Conservation (phyloP, 2,888 invertebrate species). For the Nymphalis c-album region DNA sequence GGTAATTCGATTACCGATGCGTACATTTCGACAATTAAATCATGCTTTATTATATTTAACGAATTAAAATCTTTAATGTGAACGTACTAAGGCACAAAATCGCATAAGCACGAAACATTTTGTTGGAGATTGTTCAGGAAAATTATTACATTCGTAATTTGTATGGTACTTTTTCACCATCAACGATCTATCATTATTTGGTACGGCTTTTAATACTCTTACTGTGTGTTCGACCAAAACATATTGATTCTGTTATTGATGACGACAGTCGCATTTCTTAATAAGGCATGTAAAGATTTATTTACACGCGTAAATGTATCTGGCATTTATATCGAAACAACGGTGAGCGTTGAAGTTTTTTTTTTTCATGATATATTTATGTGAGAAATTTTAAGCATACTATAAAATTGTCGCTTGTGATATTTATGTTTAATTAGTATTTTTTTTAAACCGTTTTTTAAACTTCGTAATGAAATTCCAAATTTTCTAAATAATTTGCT, state of each 20-base stretch:
- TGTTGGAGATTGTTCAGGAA: conserved; percentile 21
- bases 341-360: neutral
- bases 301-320: neutral
- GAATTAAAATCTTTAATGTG: conserved; percentile 1
- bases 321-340: neutral
- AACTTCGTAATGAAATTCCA: no score
- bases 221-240: conserved; percentile 13
- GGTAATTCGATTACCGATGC: conserved; percentile 40
- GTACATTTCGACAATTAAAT: conserved; percentile 33
- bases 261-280: neutral
- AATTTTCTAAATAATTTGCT: no score
- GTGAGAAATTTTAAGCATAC: no score
- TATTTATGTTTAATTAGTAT: no score
- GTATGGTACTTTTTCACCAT: conserved; percentile 35
- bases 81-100: conserved; percentile 23
- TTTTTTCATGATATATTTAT: neutral
- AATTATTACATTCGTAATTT: conserved; percentile 32
- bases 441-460: no score
- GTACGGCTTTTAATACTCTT: conserved; percentile 24
- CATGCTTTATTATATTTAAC: conserved; percentile 14
- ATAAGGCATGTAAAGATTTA: neutral
- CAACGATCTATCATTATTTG: conserved; percentile 30
- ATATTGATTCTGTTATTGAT: conserved; percentile 14
- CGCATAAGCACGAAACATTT: neutral
- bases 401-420: no score